Evolutionary conservation across 2,888 invertebrate genomes (phyloP), one percentile per base, ranked within the genome.

Genomic region (Ophion slaviceki): DNA sequence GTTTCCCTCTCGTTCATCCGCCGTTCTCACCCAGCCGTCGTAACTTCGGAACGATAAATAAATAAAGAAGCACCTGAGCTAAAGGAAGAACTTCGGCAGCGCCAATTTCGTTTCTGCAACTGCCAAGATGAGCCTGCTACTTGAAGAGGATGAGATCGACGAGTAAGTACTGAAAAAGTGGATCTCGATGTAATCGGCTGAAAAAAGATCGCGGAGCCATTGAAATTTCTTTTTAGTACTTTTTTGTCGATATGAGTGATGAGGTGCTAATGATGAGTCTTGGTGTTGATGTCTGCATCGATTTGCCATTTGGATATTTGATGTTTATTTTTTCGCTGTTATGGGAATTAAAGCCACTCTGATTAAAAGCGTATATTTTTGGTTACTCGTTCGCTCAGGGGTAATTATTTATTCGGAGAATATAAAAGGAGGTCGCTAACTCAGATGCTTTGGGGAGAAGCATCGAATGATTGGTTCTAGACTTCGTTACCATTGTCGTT

Each of bases 81-180:
- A 32, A 53, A 72, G 6, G 20, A 57, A 77, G 32, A 74, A 10
- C 32, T 67, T 67, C 59, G 36, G 57, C 59, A 45, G 10, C 7
- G 79, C 28, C 40, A 70, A 80, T 72, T 78, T 74, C 28, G 53
- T 77, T 74, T 32, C 24, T 32, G 47, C 62, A 62, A 36, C 68
- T 47, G 79, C 57, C 28, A 81, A 80, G 53, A 91, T 90, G 91
- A 91, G 89, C 87, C 88, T 90, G 74, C 67, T 90, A 47, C 88
- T 92, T 71, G 92, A 92, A 78, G 92, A 92, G 57, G 92, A 92
- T 81, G 92, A 92, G 86, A 88, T 91, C 79, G 92, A 92, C 89
- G 92, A 92, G 92, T 92, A 84, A 92, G 92, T 91, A 79, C 62
- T 45, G 59, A 71, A 74, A 61, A 72, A 36, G 20, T 59, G 7